Evolutionary conservation across 2,113 vertebrate genomes (phyloP).

Genomic region (Benitochromis conjunctus): DNA sequence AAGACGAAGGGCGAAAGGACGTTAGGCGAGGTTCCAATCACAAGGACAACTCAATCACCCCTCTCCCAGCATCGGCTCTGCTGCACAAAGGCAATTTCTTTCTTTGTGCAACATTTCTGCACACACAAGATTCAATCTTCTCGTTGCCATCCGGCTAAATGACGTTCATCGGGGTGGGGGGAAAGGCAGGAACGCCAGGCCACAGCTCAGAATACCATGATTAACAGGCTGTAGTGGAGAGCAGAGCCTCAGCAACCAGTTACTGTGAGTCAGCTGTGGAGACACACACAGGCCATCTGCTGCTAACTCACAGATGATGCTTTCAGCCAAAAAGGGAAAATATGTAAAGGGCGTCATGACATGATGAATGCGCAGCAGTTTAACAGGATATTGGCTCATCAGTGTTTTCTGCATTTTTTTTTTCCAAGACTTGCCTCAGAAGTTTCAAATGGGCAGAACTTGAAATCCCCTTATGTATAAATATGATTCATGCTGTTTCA

Average conservation of each 20-base stretch:
- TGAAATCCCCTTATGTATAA: not conserved
- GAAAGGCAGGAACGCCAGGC: conserved; percentile 6
- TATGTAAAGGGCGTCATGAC: conserved; percentile 3
- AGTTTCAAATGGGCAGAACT: not conserved
- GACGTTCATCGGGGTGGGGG: not conserved
- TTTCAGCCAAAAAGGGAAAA: conserved; percentile 29
- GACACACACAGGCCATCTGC: conserved; percentile 44
- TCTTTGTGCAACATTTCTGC: conserved; percentile 19
- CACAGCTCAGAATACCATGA: conserved; percentile 41
- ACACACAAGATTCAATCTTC: conserved; percentile 43
- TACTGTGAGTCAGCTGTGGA: conserved; percentile 54
- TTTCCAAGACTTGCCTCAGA: not conserved
- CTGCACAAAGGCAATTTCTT: conserved; percentile 26
- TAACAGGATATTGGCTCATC: not conserved
- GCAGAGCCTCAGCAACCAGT: conserved; percentile 29
- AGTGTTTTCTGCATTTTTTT: not conserved
- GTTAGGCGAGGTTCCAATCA: conserved; percentile 23
- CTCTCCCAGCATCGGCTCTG: conserved; percentile 5
- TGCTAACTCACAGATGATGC: conserved; percentile 13
- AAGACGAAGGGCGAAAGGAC: not conserved
- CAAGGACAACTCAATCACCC: conserved; percentile 64
- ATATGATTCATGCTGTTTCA: not conserved
- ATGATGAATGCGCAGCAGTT: not conserved
- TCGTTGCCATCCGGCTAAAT: conserved; percentile 18
- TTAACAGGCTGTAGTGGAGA: conserved; percentile 24